Percentiles rank a stretch among this genome's conserved stretches.
These are phyloP conservation scores for Amiota communis DNA, from an alignment of 2,888 invertebrate species.

Conservation along the genomic window DNA sequence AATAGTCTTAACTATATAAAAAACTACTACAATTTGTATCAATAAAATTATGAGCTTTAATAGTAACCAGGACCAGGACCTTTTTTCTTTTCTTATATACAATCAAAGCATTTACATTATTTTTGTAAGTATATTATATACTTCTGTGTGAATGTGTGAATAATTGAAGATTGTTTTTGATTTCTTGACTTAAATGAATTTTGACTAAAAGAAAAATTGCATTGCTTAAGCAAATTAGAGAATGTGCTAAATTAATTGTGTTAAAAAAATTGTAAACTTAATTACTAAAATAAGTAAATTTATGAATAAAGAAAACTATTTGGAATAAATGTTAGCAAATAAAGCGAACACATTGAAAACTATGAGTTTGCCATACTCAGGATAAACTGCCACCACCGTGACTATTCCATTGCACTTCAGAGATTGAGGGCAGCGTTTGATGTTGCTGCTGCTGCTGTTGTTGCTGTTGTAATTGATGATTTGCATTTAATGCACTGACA, in stretches of 20 bases:
- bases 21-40: constrained; percentile 7
- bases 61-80: constrained; percentile 18
- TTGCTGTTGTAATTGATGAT: constrained; percentile 47
- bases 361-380: constrained; percentile 63
- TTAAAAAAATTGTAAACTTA: background rate
- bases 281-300: background rate
- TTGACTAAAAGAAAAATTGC: constrained; percentile 16
- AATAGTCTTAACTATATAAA: too few relatives aligned
- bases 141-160: background rate
- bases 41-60: constrained; percentile 26
- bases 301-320: background rate
- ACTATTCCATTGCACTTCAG: constrained; percentile 78
- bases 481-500: constrained; percentile 52
- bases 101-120: constrained; percentile 24
- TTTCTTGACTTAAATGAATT: constrained; percentile 4
- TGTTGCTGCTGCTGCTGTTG: constrained; percentile 57
- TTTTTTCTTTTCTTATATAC: constrained; percentile 24
- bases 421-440: constrained; percentile 74
- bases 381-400: constrained; percentile 70
- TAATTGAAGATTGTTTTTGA: background rate
- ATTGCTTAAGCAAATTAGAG: background rate
- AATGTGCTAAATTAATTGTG: background rate
- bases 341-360: constrained; percentile 49
- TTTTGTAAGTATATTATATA: background rate
- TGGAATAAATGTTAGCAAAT: constrained; percentile 43